Evolutionary conservation across 2,888 invertebrate genomes (phyloP).

Genomic region (Sarcophaga caerulescens): DNA sequence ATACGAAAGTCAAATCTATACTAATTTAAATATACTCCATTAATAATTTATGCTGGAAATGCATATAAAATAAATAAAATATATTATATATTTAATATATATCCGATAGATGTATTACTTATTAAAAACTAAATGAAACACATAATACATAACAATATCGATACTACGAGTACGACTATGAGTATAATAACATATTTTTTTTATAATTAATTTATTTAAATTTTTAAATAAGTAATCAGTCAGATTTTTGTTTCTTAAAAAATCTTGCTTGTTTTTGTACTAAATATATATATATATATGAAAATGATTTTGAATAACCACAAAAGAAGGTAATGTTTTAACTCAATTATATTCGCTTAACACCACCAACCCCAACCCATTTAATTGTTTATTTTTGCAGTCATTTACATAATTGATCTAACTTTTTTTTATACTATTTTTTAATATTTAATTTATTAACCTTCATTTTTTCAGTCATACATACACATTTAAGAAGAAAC

Average conservation of each 20-base stretch:
- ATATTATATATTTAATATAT: constrained; percentile 48
- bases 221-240: constrained; percentile 32
- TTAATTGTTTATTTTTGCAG: constrained; percentile 2
- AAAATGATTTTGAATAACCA: neutral
- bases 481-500: constrained; percentile 18
- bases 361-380: neutral
- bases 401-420: constrained; percentile 18
- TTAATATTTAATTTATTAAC: neutral
- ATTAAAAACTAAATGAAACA: constrained; percentile 41
- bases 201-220: constrained; percentile 61
- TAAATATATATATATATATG: constrained; percentile 34
- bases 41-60: constrained; percentile 67
- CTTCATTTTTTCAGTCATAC: constrained; percentile 8
- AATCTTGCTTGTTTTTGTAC: constrained; percentile 58
- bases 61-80: constrained; percentile 64
- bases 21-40: constrained; percentile 63
- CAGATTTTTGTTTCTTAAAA: constrained; percentile 41
- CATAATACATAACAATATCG: constrained; percentile 15
- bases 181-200: constrained; percentile 48
- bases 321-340: constrained; percentile 11
- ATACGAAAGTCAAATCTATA: constrained; percentile 63
- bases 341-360: constrained; percentile 12
- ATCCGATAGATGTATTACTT: constrained; percentile 64
- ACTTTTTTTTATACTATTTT: constrained; percentile 1
- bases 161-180: constrained; percentile 13